These are phyloP conservation scores for Heterochromis multidens DNA, from an alignment of 2,113 vertebrate species.

Conservation along the genomic window DNA sequence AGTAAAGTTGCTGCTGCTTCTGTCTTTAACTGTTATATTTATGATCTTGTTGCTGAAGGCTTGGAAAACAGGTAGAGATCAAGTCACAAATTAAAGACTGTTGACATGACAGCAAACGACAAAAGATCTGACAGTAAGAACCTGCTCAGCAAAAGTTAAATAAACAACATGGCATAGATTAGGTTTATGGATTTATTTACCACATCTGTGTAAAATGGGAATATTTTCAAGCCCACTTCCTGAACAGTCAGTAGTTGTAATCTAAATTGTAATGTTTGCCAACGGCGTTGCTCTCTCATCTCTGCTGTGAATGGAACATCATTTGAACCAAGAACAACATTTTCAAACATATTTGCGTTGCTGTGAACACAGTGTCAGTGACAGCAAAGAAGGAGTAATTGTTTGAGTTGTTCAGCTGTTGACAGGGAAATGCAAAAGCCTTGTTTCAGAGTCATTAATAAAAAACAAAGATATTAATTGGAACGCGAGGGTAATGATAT, in stretches of 20 bases:
- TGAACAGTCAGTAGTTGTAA: neutral
- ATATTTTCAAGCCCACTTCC: neutral
- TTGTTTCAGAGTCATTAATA: neutral
- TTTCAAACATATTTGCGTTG: neutral
- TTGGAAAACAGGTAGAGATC: neutral
- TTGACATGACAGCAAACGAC: neutral
- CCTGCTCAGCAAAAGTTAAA: neutral
- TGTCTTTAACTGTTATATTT: neutral
- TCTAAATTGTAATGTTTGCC: neutral
- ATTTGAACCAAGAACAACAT: neutral
- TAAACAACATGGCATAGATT: accelerated
- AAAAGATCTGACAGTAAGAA: neutral
- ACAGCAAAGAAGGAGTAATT: neutral
- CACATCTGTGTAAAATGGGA: neutral
- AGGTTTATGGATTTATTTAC: neutral
- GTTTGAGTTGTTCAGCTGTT: neutral
- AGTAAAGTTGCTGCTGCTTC: neutral
- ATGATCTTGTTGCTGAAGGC: neutral
- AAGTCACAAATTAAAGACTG: neutral
- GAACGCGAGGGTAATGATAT: neutral
- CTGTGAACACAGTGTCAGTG: neutral
- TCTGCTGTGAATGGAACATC: neutral
- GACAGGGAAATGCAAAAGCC: neutral
- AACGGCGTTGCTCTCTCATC: neutral
- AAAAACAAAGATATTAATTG: neutral